phyloP scores from a whole-genome alignment of 1,140 invertebrate genomes.

The Patella vulgata region DNA sequence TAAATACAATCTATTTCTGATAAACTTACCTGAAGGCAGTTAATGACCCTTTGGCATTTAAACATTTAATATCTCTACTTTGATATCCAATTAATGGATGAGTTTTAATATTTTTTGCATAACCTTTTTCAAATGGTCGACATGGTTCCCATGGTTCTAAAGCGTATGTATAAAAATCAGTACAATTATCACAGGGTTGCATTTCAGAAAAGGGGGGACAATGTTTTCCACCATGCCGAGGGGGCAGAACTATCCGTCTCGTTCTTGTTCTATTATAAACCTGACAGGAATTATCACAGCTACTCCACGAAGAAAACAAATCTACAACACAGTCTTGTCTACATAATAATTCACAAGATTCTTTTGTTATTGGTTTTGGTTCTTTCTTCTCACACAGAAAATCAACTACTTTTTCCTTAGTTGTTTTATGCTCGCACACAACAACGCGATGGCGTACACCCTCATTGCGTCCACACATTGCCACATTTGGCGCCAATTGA shows the following conservation, averaged over 20 bases:
- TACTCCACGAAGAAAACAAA: slow-evolving; percentile 73
- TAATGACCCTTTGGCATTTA: slow-evolving; percentile 25
- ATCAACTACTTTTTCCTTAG: slow-evolving; percentile 15
- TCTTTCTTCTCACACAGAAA: slow-evolving; percentile 39
- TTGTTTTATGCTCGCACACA: slow-evolving; percentile 35
- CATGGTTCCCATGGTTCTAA: slow-evolving; percentile 28
- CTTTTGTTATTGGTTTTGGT: slow-evolving; percentile 32
- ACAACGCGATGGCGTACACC: slow-evolving; percentile 40
- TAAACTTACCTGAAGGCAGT: slow-evolving; percentile 31
- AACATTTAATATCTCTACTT: slow-evolving; percentile 31
- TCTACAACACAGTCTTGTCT: slow-evolving; percentile 71
- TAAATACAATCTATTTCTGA: too few species aligned
- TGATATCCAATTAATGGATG: slow-evolving; percentile 38
- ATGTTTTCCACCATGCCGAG: slow-evolving; percentile 57
- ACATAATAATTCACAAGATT: slow-evolving; percentile 50
- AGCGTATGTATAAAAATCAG: slow-evolving; percentile 25
- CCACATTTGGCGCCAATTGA: slow-evolving; percentile 5
- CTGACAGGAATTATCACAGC: slow-evolving; percentile 70
- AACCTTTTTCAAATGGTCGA: slow-evolving; percentile 13
- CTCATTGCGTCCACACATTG: slow-evolving; percentile 18
- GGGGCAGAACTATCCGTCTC: slow-evolving; percentile 71
- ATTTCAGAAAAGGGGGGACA: slow-evolving; percentile 72
- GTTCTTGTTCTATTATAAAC: slow-evolving; percentile 69
- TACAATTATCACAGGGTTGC: slow-evolving; percentile 66
- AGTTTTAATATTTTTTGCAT: slow-evolving; percentile 16